These are phyloP conservation scores for Cricetomys ansorgei DNA, from an alignment of 2,113 vertebrate species.

Conservation along the genomic window DNA sequence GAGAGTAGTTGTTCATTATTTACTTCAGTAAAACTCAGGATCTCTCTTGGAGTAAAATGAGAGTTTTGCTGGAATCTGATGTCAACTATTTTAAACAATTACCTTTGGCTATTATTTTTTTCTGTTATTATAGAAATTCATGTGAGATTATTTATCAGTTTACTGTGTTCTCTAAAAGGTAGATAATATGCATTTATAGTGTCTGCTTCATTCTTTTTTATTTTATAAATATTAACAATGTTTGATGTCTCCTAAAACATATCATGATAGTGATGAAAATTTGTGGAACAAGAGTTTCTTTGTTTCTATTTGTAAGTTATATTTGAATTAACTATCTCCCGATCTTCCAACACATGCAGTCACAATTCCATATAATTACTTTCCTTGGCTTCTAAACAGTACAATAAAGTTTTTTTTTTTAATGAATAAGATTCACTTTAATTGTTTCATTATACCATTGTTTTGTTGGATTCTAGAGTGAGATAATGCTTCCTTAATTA, in stretches of 20 bases:
- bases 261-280: slow-evolving; percentile 51
- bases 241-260: slow-evolving; percentile 11
- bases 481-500: not conserved
- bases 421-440: not conserved
- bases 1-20: not conserved
- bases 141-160: slow-evolving; percentile 26
- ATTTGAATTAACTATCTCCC: slow-evolving; percentile 6
- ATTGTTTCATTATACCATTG: not conserved
- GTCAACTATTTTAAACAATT: slow-evolving; percentile 59
- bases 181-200: slow-evolving; percentile 52
- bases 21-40: not conserved
- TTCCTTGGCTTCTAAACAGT: not conserved
- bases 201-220: slow-evolving; percentile 53
- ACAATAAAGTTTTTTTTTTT: not conserved
- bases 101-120: slow-evolving; percentile 31
- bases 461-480: slow-evolving; percentile 20
- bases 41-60: not conserved
- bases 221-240: slow-evolving; percentile 65
- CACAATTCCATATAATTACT: not conserved
- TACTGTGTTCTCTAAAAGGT: not conserved
- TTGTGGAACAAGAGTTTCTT: slow-evolving; percentile 42
- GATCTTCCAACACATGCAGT: not conserved
- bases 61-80: slow-evolving; percentile 30
- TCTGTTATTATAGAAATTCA: slow-evolving; percentile 19
- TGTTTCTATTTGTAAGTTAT: slow-evolving; percentile 29